Evolutionary conservation across 2,797 vertebrate species (phyloP).

Genomic region (Oreochromis grahami): DNA sequence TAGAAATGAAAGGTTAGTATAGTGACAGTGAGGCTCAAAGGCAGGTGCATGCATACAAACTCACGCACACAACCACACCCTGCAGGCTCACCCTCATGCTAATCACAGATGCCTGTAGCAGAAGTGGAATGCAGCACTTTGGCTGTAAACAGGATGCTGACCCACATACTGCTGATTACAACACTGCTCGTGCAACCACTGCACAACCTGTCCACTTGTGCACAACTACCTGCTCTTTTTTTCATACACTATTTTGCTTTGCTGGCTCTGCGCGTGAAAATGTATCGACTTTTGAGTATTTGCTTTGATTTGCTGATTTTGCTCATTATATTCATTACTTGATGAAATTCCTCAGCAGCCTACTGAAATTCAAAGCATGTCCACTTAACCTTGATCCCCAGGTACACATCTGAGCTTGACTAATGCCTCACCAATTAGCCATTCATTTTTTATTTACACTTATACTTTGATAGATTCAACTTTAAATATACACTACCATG

Average conservation of each 20-base stretch:
- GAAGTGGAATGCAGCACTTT: constrained; percentile 32
- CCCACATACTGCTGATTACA: constrained; percentile 41
- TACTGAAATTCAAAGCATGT: neutral
- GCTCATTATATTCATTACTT: neutral
- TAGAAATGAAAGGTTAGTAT: neutral
- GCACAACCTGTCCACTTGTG: neutral
- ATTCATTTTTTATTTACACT: neutral
- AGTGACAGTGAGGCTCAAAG: neutral
- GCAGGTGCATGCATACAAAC: neutral
- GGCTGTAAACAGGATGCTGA: constrained; percentile 50
- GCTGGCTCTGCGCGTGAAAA: neutral
- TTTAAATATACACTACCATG: constrained; percentile 5
- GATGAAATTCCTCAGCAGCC: neutral
- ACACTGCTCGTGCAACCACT: neutral
- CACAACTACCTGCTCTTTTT: neutral
- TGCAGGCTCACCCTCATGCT: constrained; percentile 37
- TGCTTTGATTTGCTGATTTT: neutral
- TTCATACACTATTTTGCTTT: neutral
- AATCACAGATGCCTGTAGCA: constrained; percentile 39
- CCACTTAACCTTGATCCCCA: neutral
- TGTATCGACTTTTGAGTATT: neutral
- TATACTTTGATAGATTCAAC: neutral
- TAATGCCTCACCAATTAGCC: neutral
- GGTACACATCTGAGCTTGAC: neutral
- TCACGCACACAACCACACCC: neutral